A percentile compares a stretch with the other conserved stretches of the same genome.
These are phyloP conservation scores for Otolemur crassicaudatus DNA, from an alignment of 2,797 vertebrate genomes.

Conservation along the genomic window DNA sequence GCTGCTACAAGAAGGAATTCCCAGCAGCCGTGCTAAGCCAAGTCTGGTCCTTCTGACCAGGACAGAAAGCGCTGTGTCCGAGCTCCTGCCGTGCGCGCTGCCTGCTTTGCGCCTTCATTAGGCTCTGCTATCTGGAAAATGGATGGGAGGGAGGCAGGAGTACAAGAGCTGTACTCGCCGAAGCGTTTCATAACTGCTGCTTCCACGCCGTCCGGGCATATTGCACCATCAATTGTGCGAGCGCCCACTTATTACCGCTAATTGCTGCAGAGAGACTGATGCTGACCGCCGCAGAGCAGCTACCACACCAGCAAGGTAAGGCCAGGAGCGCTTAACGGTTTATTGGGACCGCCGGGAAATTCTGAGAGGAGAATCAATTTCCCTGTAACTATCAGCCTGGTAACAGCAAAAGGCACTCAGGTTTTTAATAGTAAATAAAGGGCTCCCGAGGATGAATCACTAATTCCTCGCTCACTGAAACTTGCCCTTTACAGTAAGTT, in stretches of 20 bases:
- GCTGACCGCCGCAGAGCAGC: constrained; percentile 44
- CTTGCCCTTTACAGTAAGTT: constrained; percentile 59
- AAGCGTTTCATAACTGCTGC: constrained; percentile 71
- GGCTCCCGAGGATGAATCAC: not conserved
- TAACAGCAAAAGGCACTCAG: constrained; percentile 16
- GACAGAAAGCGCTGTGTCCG: not conserved
- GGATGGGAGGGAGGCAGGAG: constrained; percentile 51
- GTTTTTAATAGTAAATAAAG: constrained; percentile 69
- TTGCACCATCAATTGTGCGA: constrained; percentile 60
- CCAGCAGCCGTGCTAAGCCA: not conserved
- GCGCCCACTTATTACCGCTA: constrained; percentile 69
- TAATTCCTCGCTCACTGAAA: constrained; percentile 47
- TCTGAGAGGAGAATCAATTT: constrained; percentile 70
- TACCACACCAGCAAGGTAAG: not conserved
- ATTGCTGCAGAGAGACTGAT: constrained; percentile 53
- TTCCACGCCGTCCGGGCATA: constrained; percentile 32
- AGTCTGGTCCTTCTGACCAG: not conserved
- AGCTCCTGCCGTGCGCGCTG: not conserved
- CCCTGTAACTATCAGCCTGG: constrained; percentile 56
- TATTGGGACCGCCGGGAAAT: constrained; percentile 58
- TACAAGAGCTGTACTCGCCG: constrained; percentile 46
- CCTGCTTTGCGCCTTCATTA: not conserved
- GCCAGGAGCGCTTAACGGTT: not conserved
- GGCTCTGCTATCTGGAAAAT: constrained; percentile 45
- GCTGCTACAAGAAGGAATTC: not conserved